Evolutionary conservation across 2,888 invertebrate species (phyloP).

Genomic region (Macaria liturata): DNA sequence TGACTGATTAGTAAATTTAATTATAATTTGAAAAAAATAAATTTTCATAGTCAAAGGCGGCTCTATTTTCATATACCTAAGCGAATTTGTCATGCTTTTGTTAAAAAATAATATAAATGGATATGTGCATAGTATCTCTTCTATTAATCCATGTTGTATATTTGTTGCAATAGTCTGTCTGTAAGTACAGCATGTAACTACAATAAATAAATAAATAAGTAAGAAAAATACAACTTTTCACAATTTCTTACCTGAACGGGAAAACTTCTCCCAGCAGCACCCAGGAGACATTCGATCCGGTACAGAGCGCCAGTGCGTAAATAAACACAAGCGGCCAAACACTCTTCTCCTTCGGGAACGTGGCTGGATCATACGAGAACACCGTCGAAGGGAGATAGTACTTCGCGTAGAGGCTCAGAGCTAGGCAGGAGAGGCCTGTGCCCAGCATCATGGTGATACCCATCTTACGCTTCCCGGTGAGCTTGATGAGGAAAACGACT

Average conservation of each 20-base stretch:
- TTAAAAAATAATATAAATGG: no score
- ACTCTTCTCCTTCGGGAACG: constrained; percentile 59
- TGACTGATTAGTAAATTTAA: no score
- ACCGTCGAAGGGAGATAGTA: constrained; percentile 52
- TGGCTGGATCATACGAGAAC: constrained; percentile 62
- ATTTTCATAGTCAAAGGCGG: no score
- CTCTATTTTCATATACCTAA: no score
- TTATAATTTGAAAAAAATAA: no score
- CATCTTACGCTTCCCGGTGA: constrained; percentile 71
- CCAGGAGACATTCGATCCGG: constrained; percentile 75
- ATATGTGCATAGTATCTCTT: no score
- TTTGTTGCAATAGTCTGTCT: no score
- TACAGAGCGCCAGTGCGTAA: constrained; percentile 58
- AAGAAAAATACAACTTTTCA: no score
- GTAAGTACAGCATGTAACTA: no score
- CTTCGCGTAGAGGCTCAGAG: constrained; percentile 67
- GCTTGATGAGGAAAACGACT: constrained; percentile 61
- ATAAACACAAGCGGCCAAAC: constrained; percentile 62
- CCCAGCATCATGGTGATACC: constrained; percentile 64
- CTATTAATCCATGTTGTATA: no score
- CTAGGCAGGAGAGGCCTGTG: constrained; percentile 57
- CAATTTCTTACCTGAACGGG: constrained; percentile 68
- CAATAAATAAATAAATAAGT: no score
- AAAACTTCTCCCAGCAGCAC: constrained; percentile 81
- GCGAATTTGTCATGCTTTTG: no score